Base-by-base conservation (phyloP, 2,888 invertebrate species). In the Stegana nigrithorax region DNA sequence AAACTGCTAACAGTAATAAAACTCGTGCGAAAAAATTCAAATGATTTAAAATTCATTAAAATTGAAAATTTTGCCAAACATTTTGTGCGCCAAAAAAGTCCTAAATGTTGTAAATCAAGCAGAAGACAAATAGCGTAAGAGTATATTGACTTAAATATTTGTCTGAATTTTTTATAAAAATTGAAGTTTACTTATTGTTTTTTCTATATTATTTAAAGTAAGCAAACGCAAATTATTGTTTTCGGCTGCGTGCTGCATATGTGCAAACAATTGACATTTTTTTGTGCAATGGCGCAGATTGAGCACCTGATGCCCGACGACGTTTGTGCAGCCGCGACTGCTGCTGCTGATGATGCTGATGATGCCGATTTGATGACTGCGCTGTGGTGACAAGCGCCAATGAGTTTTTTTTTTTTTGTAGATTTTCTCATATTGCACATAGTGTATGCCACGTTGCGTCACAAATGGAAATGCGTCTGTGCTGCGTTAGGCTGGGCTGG, bases 381-480 rank as follows among this genome's bases (percentile, higher is more conserved):
- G 44, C 60, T 63, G 67, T 60, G 63, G 39, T 47, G 56, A 5
- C 2, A 14, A 39, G 17, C n/a, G 17, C 10, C 14, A 39, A 39
- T 14, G 17, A 39, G 5, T 14, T 8, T 10, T 39, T 1, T 8
- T 39, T 39, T 39, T 39, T 39, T 39, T 14, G 4, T 39, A 14
- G n/a, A 8, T 10, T 39, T 39, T 39, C 17, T 14, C 17, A 14
- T 39, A 32, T 10, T 14, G 17, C 39, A 39, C n/a, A 39, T 39
- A 39, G n/a, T 39, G n/a, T n/a, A n/a, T n/a, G n/a, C n/a, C n/a
- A n/a, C n/a, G n/a, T n/a, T n/a, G n/a, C n/a, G n/a, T n/a, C n/a
- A n/a, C n/a, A n/a, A n/a, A n/a, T n/a, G n/a, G n/a, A n/a, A n/a
- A n/a, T n/a, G n/a, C n/a, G n/a, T n/a, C n/a, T n/a, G n/a, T n/a